phyloP scores from a whole-genome alignment of 1,140 invertebrate species.

The Metopolophium dirhodum region DNA sequence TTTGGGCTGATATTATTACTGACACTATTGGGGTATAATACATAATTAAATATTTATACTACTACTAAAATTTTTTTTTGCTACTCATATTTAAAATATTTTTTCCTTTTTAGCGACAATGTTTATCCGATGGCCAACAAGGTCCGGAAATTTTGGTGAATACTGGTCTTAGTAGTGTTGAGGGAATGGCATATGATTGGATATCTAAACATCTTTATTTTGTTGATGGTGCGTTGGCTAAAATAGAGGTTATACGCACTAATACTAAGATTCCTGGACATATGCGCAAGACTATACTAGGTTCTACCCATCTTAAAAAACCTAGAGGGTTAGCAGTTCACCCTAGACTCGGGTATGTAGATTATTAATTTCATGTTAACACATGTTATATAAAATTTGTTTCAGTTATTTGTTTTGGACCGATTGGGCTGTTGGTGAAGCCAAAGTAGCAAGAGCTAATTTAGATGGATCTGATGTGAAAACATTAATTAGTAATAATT shows the following conservation, averaged over 20 bases:
- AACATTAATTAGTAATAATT: constrained; percentile 72
- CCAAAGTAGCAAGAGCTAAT: constrained; percentile 82
- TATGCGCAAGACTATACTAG: constrained; percentile 79
- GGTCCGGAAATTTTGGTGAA: constrained; percentile 75
- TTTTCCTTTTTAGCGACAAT: constrained; percentile 68
- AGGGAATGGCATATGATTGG: constrained; percentile 94
- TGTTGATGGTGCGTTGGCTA: constrained; percentile 79
- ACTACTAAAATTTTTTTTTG: neutral
- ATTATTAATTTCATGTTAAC: neutral
- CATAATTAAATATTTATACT: neutral
- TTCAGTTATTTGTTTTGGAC: constrained; percentile 84
- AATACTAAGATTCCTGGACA: constrained; percentile 72
- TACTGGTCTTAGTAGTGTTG: constrained; percentile 79
- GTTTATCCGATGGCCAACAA: constrained; percentile 72
- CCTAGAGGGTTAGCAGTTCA: constrained; percentile 89
- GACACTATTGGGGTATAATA: constrained; percentile 73
- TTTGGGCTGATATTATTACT: constrained; percentile 84
- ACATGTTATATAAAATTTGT: constrained; percentile 17
- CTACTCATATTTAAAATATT: neutral
- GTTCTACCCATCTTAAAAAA: constrained; percentile 75
- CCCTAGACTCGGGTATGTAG: constrained; percentile 72
- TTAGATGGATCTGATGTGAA: constrained; percentile 82
- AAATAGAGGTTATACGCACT: constrained; percentile 81
- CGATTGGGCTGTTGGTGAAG: constrained; percentile 83
- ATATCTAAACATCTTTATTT: constrained; percentile 91